Evolutionary conservation across 1,140 invertebrate genomes (phyloP).

Genomic region (Harpegnathos saltator): DNA sequence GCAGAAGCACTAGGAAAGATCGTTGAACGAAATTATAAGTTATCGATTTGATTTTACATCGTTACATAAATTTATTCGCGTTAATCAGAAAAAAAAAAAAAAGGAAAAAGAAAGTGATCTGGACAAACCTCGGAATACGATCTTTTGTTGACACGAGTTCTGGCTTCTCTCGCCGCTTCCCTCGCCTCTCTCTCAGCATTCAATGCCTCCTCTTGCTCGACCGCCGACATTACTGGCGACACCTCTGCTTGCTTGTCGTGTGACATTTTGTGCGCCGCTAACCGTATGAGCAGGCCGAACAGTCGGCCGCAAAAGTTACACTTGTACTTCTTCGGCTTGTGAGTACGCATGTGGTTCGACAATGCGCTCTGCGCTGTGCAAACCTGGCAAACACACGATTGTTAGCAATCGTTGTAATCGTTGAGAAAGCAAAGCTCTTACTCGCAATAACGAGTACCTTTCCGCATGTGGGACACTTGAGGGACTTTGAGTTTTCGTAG

Average conservation of each 20-base stretch:
- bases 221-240: constrained; percentile 71
- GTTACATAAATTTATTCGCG: too few relatives aligned
- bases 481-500: constrained; percentile 72
- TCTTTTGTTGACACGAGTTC: constrained; percentile 65
- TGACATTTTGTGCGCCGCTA: constrained; percentile 77
- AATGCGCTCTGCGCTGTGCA: constrained; percentile 82
- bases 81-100: too few relatives aligned
- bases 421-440: neutral
- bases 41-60: too few relatives aligned
- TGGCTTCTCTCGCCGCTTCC: constrained; percentile 77
- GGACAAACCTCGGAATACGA: constrained; percentile 66
- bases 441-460: constrained; percentile 70
- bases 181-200: constrained; percentile 80
- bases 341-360: constrained; percentile 83
- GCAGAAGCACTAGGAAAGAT: too few relatives aligned
- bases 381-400: constrained; percentile 62
- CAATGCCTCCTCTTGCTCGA: constrained; percentile 80
- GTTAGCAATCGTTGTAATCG: neutral
- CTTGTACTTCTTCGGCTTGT: constrained; percentile 80
- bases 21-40: neutral
- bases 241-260: constrained; percentile 76
- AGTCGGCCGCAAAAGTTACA: constrained; percentile 81
- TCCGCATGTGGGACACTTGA: constrained; percentile 80
- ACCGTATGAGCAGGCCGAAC: constrained; percentile 79
- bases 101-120: too few relatives aligned